Conservation (phyloP, 2,888 invertebrate genomes). For the Philereme vetulata region DNA sequence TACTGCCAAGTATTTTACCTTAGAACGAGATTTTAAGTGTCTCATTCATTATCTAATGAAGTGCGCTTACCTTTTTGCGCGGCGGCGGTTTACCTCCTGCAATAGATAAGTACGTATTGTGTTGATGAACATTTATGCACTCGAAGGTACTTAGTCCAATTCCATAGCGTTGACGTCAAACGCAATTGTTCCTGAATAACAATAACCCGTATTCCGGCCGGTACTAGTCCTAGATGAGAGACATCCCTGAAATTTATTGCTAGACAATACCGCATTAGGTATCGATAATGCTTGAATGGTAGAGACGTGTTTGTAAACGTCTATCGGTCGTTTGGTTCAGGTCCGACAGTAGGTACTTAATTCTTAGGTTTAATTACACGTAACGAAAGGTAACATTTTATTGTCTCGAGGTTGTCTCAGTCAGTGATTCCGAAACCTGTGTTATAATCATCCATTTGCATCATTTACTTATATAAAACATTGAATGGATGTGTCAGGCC, state of each 20-base stretch:
- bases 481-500: too few species aligned
- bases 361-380: too few species aligned
- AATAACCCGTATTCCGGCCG: slow-evolving; percentile 54
- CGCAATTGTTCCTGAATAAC: slow-evolving; percentile 49
- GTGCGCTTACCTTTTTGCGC: slow-evolving; percentile 7
- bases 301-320: not conserved
- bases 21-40: slow-evolving; percentile 1
- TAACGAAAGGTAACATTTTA: too few species aligned
- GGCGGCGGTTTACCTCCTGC: slow-evolving; percentile 11
- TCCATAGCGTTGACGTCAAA: slow-evolving; percentile 55
- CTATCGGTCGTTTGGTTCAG: not conserved
- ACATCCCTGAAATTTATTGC: slow-evolving; percentile 14
- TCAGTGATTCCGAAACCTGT: too few species aligned
- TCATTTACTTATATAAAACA: too few species aligned
- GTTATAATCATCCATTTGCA: too few species aligned
- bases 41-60: slow-evolving; percentile 10
- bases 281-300: not conserved
- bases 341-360: too few species aligned
- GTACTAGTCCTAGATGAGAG: slow-evolving; percentile 35
- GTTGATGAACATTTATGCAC: slow-evolving; percentile 26
- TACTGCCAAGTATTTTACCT: slow-evolving; percentile 3
- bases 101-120: slow-evolving; percentile 15
- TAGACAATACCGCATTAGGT: slow-evolving; percentile 7
- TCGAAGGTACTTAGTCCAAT: slow-evolving; percentile 42
- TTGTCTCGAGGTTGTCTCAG: too few species aligned